Evolutionary conservation across 2,113 vertebrate species (phyloP).

Genomic region (Bujurquina vittata): DNA sequence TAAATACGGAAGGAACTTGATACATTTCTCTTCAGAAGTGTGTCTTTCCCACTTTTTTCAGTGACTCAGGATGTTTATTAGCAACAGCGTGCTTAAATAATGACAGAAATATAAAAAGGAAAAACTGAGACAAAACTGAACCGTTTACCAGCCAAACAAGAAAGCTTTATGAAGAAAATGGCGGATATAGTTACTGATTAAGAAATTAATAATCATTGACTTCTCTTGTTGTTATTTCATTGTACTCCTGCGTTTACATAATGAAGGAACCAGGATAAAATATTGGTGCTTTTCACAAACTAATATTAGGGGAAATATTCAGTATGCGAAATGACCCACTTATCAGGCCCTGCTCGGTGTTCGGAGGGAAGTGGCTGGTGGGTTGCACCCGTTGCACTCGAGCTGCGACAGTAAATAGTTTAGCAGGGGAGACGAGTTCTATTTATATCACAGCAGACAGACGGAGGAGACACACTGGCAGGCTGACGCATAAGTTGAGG

Average conservation of each 20-base stretch:
- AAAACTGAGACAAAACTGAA: too few relatives aligned
- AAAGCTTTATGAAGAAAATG: too few relatives aligned
- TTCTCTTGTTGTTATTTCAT: not conserved
- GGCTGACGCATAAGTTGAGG: constrained; percentile 29
- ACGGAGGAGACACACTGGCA: constrained; percentile 21
- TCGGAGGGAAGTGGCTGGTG: not conserved
- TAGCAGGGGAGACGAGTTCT: constrained; percentile 41
- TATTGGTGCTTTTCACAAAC: not conserved
- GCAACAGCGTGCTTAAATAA: too few relatives aligned
- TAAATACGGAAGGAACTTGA: too few relatives aligned
- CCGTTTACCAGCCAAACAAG: too few relatives aligned
- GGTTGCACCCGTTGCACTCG: constrained; percentile 33
- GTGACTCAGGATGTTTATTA: too few relatives aligned
- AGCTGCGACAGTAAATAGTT: constrained; percentile 54
- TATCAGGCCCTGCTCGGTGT: not conserved
- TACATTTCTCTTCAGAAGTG: too few relatives aligned
- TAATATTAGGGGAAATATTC: not conserved
- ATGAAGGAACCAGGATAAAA: not conserved
- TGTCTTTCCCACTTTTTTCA: too few relatives aligned
- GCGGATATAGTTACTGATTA: too few relatives aligned
- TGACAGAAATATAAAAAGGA: too few relatives aligned
- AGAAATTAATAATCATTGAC: too few relatives aligned
- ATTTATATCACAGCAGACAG: constrained; percentile 54
- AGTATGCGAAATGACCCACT: not conserved
- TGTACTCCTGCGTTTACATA: not conserved